phyloP scores from a whole-genome alignment of 2,888 invertebrate species.

The Punctoribates punctum region DNA sequence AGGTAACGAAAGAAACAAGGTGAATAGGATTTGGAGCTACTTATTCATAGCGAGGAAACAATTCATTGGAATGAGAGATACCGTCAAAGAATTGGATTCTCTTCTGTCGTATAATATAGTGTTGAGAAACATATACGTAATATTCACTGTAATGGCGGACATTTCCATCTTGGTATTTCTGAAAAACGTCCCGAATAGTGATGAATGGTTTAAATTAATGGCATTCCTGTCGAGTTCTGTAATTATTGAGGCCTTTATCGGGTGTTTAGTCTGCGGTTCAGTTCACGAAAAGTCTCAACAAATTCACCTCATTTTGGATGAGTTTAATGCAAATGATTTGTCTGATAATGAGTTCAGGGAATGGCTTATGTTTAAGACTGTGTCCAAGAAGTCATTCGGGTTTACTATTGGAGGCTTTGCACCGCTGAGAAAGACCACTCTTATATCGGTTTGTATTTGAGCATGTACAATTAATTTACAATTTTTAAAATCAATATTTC shows the following conservation, averaged over 20 bases:
- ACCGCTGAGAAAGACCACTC: not conserved
- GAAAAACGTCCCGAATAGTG: not conserved
- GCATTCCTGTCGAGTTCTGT: not conserved
- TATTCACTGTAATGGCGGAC: not conserved
- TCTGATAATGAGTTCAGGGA: not conserved
- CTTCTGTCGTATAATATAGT: not conserved
- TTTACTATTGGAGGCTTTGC: constrained; percentile 13
- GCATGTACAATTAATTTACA: too few relatives aligned
- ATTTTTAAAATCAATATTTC: too few relatives aligned
- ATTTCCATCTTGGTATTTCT: not conserved
- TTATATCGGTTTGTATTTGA: not conserved
- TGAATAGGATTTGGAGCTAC: too few relatives aligned
- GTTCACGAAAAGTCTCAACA: not conserved
- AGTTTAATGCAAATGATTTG: not conserved
- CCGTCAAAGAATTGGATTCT: not conserved
- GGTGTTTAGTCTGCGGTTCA: not conserved
- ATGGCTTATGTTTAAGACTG: not conserved
- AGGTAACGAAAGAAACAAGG: too few relatives aligned
- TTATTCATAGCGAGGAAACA: too few relatives aligned
- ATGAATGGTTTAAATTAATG: too few relatives aligned
- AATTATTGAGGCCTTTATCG: not conserved
- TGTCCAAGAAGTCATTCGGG: not conserved
- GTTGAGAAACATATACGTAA: not conserved
- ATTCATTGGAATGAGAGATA: not conserved
- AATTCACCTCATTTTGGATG: constrained; percentile 1